Evolutionary conservation across 2,888 invertebrate species (phyloP), one percentile per base, ranked within the genome.

Genomic region (Meganola albula): DNA sequence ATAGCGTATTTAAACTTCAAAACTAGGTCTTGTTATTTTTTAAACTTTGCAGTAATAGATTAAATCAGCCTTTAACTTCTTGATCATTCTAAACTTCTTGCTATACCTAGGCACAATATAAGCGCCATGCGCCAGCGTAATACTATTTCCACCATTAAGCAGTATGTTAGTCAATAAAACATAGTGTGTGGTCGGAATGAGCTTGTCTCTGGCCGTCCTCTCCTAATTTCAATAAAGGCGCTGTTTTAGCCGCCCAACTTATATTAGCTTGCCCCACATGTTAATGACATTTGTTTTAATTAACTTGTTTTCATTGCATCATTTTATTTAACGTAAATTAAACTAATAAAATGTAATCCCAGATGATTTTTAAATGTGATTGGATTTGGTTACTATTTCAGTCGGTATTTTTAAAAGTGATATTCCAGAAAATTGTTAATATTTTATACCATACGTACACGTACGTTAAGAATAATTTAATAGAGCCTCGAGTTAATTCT

Each of bases 401-500:
- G 20, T 20, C n/a, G n/a, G n/a, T n/a, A n/a, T n/a, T n/a, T n/a
- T n/a, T n/a, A n/a, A n/a, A n/a, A n/a, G n/a, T n/a, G n/a, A n/a
- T n/a, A n/a, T 36, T 30, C 31, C 22, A 39, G 40, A 41, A 46
- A 52, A 53, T 52, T 45, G 42, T 53, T 55, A 49, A n/a, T n/a
- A n/a, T n/a, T n/a, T n/a, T n/a, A n/a, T n/a, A n/a, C n/a, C n/a
- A n/a, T n/a, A n/a, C n/a, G n/a, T n/a, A n/a, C n/a, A n/a, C n/a
- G n/a, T n/a, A n/a, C n/a, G n/a, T n/a, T n/a, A n/a, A n/a, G n/a
- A n/a, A n/a, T n/a, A n/a, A n/a, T n/a, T n/a, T n/a, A 65, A 63
- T 52, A 52, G 61, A 53, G 46, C 49, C 61, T 58, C 60, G 58
- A 56, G 60, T 71, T 74, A 72, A 76, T 74, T 74, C 74, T 71